Evolutionary conservation across 2,113 vertebrate species (phyloP).

Genomic region (Aplodontia rufa): DNA sequence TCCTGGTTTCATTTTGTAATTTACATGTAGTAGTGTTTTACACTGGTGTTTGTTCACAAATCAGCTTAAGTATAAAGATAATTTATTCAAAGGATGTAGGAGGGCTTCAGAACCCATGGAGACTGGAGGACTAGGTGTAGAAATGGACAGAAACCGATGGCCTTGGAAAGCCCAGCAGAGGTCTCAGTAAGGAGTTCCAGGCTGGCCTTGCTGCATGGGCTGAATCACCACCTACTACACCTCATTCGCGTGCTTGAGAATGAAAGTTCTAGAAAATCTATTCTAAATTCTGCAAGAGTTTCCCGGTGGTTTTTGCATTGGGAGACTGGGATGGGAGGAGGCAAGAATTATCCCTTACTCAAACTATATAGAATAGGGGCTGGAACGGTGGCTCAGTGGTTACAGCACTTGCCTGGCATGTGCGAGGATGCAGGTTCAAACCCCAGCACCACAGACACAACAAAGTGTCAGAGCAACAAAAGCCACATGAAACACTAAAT

Average conservation of each 20-base stretch:
- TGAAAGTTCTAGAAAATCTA: not conserved
- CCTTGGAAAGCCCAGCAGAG: not conserved
- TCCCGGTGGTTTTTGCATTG: not conserved
- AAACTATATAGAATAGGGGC: not conserved
- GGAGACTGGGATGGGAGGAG: rapidly evolving
- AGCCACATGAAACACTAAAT: too few relatives aligned
- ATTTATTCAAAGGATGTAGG: not conserved
- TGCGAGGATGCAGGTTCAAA: too few relatives aligned
- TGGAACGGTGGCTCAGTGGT: too few relatives aligned
- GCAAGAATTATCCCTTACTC: not conserved
- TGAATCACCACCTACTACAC: not conserved
- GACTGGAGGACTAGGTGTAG: not conserved
- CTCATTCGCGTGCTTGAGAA: not conserved
- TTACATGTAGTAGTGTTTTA: not conserved
- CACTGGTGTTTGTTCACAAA: not conserved
- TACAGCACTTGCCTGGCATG: too few relatives aligned
- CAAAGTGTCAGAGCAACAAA: too few relatives aligned
- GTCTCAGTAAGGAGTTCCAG: too few relatives aligned
- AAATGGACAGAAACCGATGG: not conserved
- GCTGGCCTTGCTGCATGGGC: not conserved
- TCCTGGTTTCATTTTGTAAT: not conserved
- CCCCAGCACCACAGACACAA: too few relatives aligned
- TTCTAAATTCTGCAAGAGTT: not conserved
- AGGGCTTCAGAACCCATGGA: not conserved
- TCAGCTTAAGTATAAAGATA: not conserved